These are phyloP conservation scores for Limosa lapponica DNA, from an alignment of 2,797 vertebrate genomes.

Conservation along the genomic window DNA sequence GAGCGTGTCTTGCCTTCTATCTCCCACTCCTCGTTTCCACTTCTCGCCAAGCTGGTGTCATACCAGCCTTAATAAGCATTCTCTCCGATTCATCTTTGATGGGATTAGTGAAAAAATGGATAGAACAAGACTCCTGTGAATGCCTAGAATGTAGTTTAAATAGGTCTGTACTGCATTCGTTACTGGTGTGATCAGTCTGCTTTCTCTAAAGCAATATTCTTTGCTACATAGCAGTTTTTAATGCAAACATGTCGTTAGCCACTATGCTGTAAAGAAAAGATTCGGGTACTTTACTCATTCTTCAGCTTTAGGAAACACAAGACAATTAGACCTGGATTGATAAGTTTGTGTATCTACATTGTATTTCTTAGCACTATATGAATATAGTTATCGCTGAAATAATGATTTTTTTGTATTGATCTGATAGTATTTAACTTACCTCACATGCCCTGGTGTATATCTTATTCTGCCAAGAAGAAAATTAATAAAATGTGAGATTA, in stretches of 20 bases:
- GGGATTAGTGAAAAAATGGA: not conserved
- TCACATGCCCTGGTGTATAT: slow-evolving; percentile 62
- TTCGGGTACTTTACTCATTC: not conserved
- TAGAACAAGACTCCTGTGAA: not conserved
- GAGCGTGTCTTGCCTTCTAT: not conserved
- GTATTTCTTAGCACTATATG: not conserved
- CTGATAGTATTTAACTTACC: slow-evolving; percentile 48
- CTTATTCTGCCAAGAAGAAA: slow-evolving; percentile 57
- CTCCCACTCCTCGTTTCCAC: not conserved
- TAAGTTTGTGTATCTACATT: not conserved
- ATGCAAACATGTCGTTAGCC: not conserved
- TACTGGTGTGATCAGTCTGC: not conserved
- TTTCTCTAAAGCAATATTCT: not conserved
- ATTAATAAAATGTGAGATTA: not conserved
- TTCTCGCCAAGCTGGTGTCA: rapidly evolving
- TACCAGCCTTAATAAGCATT: not conserved
- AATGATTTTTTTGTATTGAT: not conserved
- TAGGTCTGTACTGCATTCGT: not conserved
- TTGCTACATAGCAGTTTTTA: not conserved
- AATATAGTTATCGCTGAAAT: not conserved
- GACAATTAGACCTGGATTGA: not conserved
- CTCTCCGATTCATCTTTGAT: not conserved
- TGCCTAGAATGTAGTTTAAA: not conserved
- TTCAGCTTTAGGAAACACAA: not conserved
- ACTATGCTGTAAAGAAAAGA: not conserved